Evolutionary conservation across 2,888 invertebrate species (phyloP).

Genomic region (Syrphus vitripennis): DNA sequence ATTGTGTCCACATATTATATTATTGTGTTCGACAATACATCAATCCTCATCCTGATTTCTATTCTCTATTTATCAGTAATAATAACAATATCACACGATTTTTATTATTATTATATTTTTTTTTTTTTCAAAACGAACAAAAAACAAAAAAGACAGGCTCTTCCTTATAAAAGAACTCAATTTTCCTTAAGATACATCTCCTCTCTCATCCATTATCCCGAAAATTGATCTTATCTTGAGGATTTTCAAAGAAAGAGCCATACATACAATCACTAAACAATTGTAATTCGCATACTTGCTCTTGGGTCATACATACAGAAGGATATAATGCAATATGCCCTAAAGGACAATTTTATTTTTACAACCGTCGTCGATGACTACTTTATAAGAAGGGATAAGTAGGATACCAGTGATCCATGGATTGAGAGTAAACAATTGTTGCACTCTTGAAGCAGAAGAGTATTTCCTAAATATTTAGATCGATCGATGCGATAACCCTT

Average conservation of each 20-base stretch:
- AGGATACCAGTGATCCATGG: slow-evolving; percentile 51
- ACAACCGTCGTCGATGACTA: slow-evolving; percentile 40
- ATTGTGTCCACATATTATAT: slow-evolving; percentile 35
- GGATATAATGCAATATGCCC: slow-evolving; percentile 64
- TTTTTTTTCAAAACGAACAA: slow-evolving; percentile 2
- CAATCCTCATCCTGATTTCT: slow-evolving; percentile 41
- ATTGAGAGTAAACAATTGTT: slow-evolving; percentile 61
- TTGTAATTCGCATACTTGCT: slow-evolving; percentile 60
- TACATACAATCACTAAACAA: slow-evolving; percentile 34
- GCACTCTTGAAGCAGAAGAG: slow-evolving; percentile 38
- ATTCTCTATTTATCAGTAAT: slow-evolving; percentile 54
- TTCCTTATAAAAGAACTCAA: neutral
- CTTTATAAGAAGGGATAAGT: slow-evolving; percentile 64
- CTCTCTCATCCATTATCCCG: slow-evolving; percentile 24
- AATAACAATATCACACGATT: slow-evolving; percentile 71
- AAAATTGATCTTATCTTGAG: slow-evolving; percentile 65
- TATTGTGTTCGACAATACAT: slow-evolving; percentile 47
- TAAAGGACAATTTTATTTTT: slow-evolving; percentile 56
- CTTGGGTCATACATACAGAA: slow-evolving; percentile 10
- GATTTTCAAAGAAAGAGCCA: slow-evolving; percentile 37
- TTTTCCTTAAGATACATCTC: slow-evolving; percentile 10
- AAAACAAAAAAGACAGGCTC: slow-evolving; percentile 2
- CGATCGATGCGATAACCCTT: slow-evolving; percentile 71
- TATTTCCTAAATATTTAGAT: slow-evolving; percentile 73
- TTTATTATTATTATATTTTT: too few species aligned